Conservation (phyloP, 2,888 invertebrate genomes). For the Brassicogethes aeneus region DNA sequence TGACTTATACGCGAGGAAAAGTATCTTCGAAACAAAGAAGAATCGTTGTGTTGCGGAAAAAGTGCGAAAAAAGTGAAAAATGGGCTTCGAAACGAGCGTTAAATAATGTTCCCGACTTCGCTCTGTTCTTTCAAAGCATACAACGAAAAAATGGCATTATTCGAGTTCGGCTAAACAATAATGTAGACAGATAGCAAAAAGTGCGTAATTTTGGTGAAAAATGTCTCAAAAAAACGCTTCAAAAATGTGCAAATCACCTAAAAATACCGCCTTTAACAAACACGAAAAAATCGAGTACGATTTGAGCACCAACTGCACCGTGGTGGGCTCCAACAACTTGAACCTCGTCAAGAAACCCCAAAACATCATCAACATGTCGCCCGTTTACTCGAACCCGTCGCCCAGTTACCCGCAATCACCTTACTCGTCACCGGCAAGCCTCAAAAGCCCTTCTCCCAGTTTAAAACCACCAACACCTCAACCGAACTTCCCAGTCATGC, state of each 20-base stretch:
- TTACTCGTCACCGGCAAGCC: constrained; percentile 38
- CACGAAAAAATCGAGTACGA: constrained; percentile 38
- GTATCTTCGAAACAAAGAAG: background rate
- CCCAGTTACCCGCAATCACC: constrained; percentile 35
- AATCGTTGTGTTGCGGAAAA: no score
- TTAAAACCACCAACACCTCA: constrained; percentile 39
- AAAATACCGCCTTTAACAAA: constrained; percentile 21
- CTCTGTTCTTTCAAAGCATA: constrained; percentile 17
- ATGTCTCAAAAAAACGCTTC: constrained; percentile 38
- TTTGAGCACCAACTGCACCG: constrained; percentile 40
- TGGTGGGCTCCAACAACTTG: constrained; percentile 40
- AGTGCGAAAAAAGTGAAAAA: no score
- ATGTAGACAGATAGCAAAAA: background rate
- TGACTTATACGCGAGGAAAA: background rate
- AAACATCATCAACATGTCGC: constrained; percentile 35
- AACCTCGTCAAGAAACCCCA: constrained; percentile 40
- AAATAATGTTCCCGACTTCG: background rate
- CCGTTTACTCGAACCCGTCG: constrained; percentile 33
- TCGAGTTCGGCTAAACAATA: constrained; percentile 38
- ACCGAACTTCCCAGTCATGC: constrained; percentile 39
- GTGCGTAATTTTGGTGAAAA: constrained; percentile 26
- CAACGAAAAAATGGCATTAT: constrained; percentile 41
- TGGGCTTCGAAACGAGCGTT: no score
- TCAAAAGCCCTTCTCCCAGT: constrained; percentile 36
- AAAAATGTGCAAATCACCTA: constrained; percentile 43